A percentile compares a stretch with the other conserved stretches of the same genome.
phyloP scores from a whole-genome alignment of 1,140 invertebrate species.

The Zaprionus gabonicus region DNA sequence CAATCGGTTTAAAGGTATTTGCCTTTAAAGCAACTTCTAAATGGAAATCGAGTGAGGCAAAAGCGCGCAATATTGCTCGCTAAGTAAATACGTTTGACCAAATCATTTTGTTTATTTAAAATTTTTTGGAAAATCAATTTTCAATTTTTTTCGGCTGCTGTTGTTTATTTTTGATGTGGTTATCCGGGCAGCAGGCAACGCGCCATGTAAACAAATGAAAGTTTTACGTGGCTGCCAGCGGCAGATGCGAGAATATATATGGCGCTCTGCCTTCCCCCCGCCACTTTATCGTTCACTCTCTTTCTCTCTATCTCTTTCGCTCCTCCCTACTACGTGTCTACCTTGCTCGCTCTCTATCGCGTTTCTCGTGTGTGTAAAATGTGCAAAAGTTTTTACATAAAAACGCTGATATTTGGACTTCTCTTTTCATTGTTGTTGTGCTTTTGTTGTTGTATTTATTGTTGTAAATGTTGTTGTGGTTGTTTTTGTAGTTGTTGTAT shows the following conservation, averaged over 20 bases:
- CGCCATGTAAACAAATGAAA: conserved; percentile 70
- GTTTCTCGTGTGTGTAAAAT: conserved; percentile 32
- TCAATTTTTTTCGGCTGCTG: conserved; percentile 46
- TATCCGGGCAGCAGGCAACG: conserved; percentile 63
- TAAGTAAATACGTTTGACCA: conserved; percentile 49
- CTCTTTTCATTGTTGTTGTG: conserved; percentile 15
- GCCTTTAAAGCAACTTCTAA: conserved; percentile 50
- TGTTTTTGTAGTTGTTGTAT: background rate
- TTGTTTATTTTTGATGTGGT: conserved; percentile 80
- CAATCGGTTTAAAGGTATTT: conserved; percentile 56
- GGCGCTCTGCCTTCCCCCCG: background rate
- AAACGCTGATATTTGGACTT: conserved; percentile 32
- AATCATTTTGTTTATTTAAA: conserved; percentile 70
- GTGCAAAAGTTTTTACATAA: conserved; percentile 46
- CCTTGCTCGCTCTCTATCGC: background rate
- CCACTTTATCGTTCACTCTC: background rate
- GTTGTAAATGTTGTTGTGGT: conserved; percentile 5
- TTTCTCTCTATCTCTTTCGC: background rate
- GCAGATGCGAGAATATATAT: conserved; percentile 42
- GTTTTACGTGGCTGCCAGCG: conserved; percentile 69
- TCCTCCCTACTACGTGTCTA: background rate
- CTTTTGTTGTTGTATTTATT: conserved; percentile 1
- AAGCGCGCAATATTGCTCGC: conserved; percentile 39
- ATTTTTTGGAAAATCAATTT: conserved; percentile 79
- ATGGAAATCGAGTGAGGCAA: conserved; percentile 36